Base-by-base conservation (phyloP, 2,888 invertebrate species). In the Synergus umbraculus region DNA sequence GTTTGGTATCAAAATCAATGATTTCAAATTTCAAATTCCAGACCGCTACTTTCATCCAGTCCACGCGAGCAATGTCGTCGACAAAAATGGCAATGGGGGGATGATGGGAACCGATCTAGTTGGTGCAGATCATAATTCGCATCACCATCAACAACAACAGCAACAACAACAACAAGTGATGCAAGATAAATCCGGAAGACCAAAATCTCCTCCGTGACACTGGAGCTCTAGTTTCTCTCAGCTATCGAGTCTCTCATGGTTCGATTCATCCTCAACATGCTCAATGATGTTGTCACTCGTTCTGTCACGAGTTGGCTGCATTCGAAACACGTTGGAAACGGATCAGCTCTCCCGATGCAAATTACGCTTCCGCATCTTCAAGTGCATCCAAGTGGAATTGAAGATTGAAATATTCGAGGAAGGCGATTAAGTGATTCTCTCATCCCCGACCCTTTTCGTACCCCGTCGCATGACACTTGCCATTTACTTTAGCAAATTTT, bases 11-110 rank as follows among this genome's bases (percentile, higher is more conserved):
- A 29, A 29, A 29, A 29, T 29, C 29, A 29, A 29, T 29, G 2
- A 29, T 29, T 29, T 29, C 3, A 54, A n/a, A 76, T 76, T 22
- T 0, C 1, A 43, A 60, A 64, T 78, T 78, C 1, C 82, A 84
- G 84, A 84, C n/a, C 84, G 94, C 86, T 94, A 94, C 90, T 94
- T 94, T 90, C 94, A 93, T 89, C 93, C 93, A 82, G 94, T 94
- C 84, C 94, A 94, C 90, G 92, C 93, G 90, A 93, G 92, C 90
- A 93, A 92, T 86, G 92, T 93, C 81, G 92, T 93, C 87, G 94
- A 94, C 85, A 92, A 92, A 82, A 91, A 90, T 88, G 92, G 91
- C 81, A 88, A 88, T 79, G 89, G 90, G 63, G 88, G 88, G 78
- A 79, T 92, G 85, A 91, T 91, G 88, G 86, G 89, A 13, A 85